These are phyloP conservation scores for Leguminivora glycinivorella DNA, from an alignment of 1,140 invertebrate genomes.

Conservation along the genomic window DNA sequence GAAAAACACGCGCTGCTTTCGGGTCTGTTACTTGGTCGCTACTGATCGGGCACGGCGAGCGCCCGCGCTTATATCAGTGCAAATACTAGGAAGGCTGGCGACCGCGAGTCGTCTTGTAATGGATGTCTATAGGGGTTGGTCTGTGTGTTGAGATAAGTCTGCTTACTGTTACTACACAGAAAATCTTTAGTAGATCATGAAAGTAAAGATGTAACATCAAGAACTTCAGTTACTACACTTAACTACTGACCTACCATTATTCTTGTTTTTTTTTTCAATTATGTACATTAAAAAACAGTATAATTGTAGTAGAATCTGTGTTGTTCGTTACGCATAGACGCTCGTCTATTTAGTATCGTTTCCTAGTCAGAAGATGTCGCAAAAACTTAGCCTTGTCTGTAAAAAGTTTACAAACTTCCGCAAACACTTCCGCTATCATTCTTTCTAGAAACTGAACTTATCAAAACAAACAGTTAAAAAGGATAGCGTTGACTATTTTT, in stretches of 20 bases:
- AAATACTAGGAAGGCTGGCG: too few species aligned
- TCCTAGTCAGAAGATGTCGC: conserved; percentile 18
- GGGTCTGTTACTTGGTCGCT: too few species aligned
- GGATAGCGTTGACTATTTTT: background rate
- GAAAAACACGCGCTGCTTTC: too few species aligned
- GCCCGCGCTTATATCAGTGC: too few species aligned
- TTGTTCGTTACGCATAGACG: conserved; percentile 21
- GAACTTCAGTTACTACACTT: too few species aligned
- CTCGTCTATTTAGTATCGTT: conserved; percentile 6
- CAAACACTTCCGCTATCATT: background rate
- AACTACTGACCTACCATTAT: background rate
- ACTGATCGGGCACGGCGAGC: too few species aligned
- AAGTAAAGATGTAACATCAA: too few species aligned
- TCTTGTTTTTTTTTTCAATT: background rate
- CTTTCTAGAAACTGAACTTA: background rate
- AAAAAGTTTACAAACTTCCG: background rate
- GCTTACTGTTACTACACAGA: too few species aligned
- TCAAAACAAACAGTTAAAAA: background rate
- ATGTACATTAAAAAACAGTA: background rate
- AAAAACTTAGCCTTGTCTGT: conserved; percentile 20
- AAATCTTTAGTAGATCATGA: too few species aligned
- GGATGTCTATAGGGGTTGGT: too few species aligned
- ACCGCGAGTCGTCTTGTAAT: too few species aligned
- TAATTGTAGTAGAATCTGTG: conserved; percentile 2
- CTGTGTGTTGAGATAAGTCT: too few species aligned